Evolutionary conservation across 1,140 invertebrate genomes (phyloP).

Genomic region (Eueides isabella): DNA sequence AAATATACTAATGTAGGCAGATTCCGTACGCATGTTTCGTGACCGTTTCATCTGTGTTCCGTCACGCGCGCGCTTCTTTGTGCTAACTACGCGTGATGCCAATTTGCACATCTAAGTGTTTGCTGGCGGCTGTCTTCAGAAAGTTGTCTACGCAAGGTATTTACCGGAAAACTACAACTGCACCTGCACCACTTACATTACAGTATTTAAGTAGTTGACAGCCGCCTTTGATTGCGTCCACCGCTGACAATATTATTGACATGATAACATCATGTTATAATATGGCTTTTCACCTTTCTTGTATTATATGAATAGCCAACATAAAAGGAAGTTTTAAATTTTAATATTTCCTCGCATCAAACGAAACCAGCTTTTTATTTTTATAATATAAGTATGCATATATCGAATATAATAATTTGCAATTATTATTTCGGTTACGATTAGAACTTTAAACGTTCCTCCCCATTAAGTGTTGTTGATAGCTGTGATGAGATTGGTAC

Average conservation of each 20-base stretch:
- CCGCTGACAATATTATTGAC: background rate
- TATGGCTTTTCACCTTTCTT: background rate
- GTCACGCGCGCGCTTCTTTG: background rate
- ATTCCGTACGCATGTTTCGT: conserved; percentile 8
- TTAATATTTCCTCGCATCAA: background rate
- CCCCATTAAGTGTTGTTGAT: background rate
- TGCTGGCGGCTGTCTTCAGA: background rate
- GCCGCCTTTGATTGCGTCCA: background rate
- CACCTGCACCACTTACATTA: background rate
- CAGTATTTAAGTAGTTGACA: background rate
- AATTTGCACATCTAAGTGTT: background rate
- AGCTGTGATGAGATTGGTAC: background rate
- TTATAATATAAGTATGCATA: background rate
- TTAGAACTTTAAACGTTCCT: background rate
- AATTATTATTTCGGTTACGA: background rate
- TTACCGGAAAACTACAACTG: background rate
- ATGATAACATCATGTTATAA: no score
- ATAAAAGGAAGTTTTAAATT: background rate
- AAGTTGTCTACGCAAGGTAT: background rate
- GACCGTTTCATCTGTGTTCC: background rate
- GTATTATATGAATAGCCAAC: no score
- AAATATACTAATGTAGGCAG: background rate
- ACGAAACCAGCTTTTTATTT: background rate
- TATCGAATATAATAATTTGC: background rate
- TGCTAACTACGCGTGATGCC: conserved; percentile 16